Evolutionary conservation across 1,140 invertebrate genomes (phyloP), one percentile per base, ranked within the genome.

Genomic region (Coptotermes formosanus): DNA sequence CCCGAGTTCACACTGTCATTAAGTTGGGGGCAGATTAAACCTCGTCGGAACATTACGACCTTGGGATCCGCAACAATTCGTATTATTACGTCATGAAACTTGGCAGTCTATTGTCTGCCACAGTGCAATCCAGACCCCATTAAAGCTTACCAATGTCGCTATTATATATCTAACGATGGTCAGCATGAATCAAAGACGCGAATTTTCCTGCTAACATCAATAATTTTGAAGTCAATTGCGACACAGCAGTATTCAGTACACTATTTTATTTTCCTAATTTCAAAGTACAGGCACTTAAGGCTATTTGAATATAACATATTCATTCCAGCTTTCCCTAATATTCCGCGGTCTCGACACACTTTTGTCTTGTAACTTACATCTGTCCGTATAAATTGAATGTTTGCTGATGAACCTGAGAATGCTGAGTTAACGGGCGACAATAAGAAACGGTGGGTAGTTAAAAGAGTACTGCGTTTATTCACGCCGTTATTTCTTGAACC

Each of bases 1-100:
- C n/a, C 64, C 11, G 64, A 75, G 64, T 75, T 75, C n/a, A 30
- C 64, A 30, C 64, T 16, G 64, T 75, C n/a, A 30, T 30, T 75
- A 75, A 25, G 9, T 75, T 30, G 7, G n/a, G n/a, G 64, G 25
- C 25, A 75, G 64, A 75, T 75, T 75, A 75, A 75, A 75, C 64
- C 64, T 75, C n/a, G 64, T 75, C 64, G n/a, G 30, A 75, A 75
- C 16, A 75, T 75, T 75, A 75, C 9, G 4, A 30, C 64, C 64
- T 75, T 75, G 64, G 64, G 64, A 75, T 30, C 64, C 64, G 6
- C 25, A 6, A 75, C 64, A 75, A 75, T 75, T 75, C 64, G 64
- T 16, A 30, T 75, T 75, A 75, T 75, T 75, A 75, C 64, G 64
- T 75, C 64, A 75, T 30, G 64, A 75, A 75, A 75, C n/a, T 75